Base-by-base conservation (phyloP, 1,140 invertebrate genomes). In the Eriocheir sinensis region DNA sequence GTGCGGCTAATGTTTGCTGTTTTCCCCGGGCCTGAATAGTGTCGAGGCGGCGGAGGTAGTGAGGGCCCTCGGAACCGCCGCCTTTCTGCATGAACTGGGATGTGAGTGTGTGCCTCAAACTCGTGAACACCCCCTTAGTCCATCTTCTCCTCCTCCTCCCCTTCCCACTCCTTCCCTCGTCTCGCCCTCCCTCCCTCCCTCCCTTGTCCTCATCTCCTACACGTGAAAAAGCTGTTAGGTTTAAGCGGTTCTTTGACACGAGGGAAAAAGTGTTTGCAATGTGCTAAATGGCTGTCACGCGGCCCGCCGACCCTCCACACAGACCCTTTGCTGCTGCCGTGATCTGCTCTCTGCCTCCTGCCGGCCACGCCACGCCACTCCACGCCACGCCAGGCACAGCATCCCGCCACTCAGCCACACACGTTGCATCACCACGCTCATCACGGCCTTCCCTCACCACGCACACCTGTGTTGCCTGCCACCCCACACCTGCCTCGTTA, bases 71-170 rank as follows among this genome's bases (percentile, higher is more conserved):
- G 21, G 21, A 72, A 72, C 27, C 60, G 60, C 60, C 60, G 60
- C 27, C 48, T 53, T n/a, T 72, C 21, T 72, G 60, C 27, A 72
- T 3, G n/a, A n/a, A n/a, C n/a, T n/a, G n/a, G n/a, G n/a, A n/a
- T n/a, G n/a, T n/a, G n/a, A n/a, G n/a, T n/a, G 60, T n/a, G 60
- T 72, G 60, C 60, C 60, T 27, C 60, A 72, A 72, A 72, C 60
- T 72, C 60, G 21, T 21, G 60, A 72, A 4, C 21, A 72, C 60
- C n/a, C n/a, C n/a, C n/a, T n/a, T n/a, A n/a, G n/a, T n/a, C n/a
- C n/a, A n/a, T n/a, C n/a, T n/a, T n/a, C n/a, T n/a, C n/a, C n/a
- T n/a, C n/a, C n/a, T n/a, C n/a, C n/a, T n/a, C n/a, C n/a, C n/a
- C n/a, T n/a, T n/a, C n/a, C n/a, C n/a, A n/a, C n/a, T n/a, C n/a